phyloP scores from a whole-genome alignment of 2,113 vertebrate species.

The Aspidoscelis tigris region DNA sequence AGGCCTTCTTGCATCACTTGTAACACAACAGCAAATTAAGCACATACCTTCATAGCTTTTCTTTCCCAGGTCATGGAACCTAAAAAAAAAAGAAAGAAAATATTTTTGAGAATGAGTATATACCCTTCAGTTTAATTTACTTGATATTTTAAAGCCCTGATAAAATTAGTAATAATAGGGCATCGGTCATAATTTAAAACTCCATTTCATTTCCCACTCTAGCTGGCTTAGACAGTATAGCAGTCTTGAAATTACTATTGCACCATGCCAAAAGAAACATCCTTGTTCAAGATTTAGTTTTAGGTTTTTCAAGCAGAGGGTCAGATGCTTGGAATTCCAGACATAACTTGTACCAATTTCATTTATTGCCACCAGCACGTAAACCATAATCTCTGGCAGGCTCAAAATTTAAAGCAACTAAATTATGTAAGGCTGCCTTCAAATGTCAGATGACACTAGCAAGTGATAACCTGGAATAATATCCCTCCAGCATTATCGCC shows the following conservation, averaged over 20 bases:
- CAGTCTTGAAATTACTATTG: neutral
- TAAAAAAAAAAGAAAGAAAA: neutral
- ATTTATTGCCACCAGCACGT: neutral
- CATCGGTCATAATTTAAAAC: too few species aligned
- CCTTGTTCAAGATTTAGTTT: neutral
- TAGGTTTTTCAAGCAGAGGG: neutral
- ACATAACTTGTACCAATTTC: neutral
- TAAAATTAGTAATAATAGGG: neutral
- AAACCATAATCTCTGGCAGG: neutral
- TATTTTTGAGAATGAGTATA: neutral
- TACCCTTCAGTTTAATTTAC: neutral
- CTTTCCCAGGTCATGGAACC: neutral
- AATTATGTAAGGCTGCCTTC: neutral
- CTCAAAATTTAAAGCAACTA: neutral
- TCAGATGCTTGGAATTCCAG: neutral
- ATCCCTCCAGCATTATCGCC: too few species aligned
- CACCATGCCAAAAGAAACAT: too few species aligned
- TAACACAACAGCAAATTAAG: neutral
- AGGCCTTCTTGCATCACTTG: neutral
- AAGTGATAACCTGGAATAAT: too few species aligned
- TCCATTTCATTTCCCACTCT: neutral
- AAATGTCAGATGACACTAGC: too few species aligned
- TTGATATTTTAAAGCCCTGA: neutral
- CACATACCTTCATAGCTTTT: conserved; percentile 19
- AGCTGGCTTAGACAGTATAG: neutral